Percentiles rank a stretch among this genome's conserved stretches.
Evolutionary conservation across 2,797 vertebrate species (phyloP).

Genomic region (Tadarida brasiliensis): DNA sequence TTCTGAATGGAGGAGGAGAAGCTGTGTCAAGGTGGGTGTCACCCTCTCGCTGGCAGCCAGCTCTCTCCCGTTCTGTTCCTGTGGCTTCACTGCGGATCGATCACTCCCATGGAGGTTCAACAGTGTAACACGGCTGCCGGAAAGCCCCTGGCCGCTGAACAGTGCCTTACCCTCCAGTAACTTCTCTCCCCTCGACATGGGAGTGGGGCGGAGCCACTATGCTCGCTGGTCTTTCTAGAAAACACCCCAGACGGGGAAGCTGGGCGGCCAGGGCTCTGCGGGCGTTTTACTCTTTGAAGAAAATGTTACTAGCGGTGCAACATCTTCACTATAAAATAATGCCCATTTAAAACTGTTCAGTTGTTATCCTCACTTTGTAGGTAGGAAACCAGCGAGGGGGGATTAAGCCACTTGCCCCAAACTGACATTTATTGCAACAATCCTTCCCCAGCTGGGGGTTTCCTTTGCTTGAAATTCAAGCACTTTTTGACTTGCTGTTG

Average conservation of each 20-base stretch:
- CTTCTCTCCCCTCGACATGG: neutral
- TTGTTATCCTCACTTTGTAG: neutral
- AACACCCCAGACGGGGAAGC: neutral
- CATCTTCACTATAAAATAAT: neutral
- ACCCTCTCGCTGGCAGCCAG: constrained; percentile 9
- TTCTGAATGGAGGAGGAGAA: neutral
- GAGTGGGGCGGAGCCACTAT: neutral
- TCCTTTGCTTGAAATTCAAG: neutral
- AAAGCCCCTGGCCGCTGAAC: constrained; percentile 12
- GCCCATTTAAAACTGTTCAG: neutral
- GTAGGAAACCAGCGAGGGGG: neutral
- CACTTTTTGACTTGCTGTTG: neutral
- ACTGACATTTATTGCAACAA: neutral
- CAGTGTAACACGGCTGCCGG: constrained; percentile 37
- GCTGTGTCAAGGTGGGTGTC: neutral
- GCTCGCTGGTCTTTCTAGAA: neutral
- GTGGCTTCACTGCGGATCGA: constrained; percentile 27
- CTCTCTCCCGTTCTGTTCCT: constrained; percentile 63
- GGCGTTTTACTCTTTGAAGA: neutral
- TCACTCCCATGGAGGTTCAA: neutral
- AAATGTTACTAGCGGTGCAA: neutral
- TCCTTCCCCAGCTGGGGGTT: neutral
- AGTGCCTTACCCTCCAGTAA: constrained; percentile 21
- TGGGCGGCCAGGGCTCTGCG: neutral
- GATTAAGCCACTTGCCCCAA: neutral